phyloP scores from a whole-genome alignment of 2,113 vertebrate species.

The Nothobranchius furzeri region DNA sequence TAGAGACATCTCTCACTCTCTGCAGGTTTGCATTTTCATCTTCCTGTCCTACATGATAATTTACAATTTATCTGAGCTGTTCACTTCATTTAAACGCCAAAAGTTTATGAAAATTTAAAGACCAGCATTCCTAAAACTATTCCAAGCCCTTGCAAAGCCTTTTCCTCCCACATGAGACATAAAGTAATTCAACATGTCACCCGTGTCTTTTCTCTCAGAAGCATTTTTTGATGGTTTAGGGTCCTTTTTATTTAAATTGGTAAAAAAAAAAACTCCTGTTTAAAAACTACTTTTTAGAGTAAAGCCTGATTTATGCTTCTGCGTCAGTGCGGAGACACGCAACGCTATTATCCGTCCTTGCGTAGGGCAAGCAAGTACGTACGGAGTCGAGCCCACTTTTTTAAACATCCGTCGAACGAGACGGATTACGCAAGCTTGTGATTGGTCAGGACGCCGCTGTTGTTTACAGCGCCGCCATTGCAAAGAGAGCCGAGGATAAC shows the following conservation, averaged over 20 bases:
- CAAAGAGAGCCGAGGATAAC: too few species aligned
- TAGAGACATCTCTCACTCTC: conserved; percentile 52
- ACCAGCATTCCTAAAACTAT: neutral
- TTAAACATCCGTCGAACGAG: too few species aligned
- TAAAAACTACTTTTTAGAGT: too few species aligned
- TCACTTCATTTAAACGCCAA: neutral
- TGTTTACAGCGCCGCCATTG: too few species aligned
- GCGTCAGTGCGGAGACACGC: too few species aligned
- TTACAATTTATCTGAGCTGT: conserved; percentile 1
- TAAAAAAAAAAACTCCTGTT: conserved; percentile 32
- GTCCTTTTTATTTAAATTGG: conserved; percentile 21
- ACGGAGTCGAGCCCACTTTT: too few species aligned
- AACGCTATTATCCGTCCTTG: too few species aligned
- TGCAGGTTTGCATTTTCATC: conserved; percentile 49
- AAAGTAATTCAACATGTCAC: conserved; percentile 25
- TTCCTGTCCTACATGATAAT: conserved; percentile 15
- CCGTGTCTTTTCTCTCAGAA: conserved; percentile 14
- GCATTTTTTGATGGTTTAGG: conserved; percentile 6
- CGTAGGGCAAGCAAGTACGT: too few species aligned
- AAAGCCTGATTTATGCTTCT: too few species aligned
- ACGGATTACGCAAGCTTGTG: too few species aligned
- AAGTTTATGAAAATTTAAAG: conserved; percentile 23
- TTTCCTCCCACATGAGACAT: conserved; percentile 9
- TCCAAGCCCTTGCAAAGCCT: conserved; percentile 3
- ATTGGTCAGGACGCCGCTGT: too few species aligned